phyloP scores from a whole-genome alignment of 2,113 vertebrate genomes.

The Oncorhynchus gorbuscha region DNA sequence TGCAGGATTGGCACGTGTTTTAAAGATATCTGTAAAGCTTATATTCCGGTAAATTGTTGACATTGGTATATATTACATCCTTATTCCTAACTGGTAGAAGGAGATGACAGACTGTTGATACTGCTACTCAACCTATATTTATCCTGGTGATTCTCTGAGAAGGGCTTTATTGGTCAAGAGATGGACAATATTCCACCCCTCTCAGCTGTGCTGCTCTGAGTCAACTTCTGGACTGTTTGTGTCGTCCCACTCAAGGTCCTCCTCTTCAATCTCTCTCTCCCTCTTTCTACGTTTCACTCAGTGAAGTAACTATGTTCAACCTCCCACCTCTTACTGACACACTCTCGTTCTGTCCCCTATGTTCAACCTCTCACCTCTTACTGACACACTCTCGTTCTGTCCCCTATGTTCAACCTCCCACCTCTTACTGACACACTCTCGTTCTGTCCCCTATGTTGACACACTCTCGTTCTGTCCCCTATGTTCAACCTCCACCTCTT shows the following conservation, averaged over 20 bases:
- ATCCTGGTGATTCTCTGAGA: neutral
- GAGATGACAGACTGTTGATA: neutral
- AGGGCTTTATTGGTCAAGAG: neutral
- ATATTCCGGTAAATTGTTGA: neutral
- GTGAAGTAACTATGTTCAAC: slow-evolving; percentile 10
- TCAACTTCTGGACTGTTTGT: no score
- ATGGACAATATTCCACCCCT: neutral
- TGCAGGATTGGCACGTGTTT: no score
- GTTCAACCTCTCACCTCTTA: no score
- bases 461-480: neutral
- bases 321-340: neutral
- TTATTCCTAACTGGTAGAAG: neutral
- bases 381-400: no score
- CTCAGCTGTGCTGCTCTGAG: neutral
- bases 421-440: no score
- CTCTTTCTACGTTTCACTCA: slow-evolving; percentile 14
- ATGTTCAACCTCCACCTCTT: no score
- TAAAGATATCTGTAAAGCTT: no score
- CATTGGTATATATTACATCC: neutral
- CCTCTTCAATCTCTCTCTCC: neutral
- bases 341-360: slow-evolving; percentile 3
- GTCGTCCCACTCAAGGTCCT: neutral
- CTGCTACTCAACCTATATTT: neutral
- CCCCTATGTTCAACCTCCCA: no score
- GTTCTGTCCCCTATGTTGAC: no score